Base-by-base conservation (phyloP, 2,888 invertebrate species). In the Ferdinandea cuprea region DNA sequence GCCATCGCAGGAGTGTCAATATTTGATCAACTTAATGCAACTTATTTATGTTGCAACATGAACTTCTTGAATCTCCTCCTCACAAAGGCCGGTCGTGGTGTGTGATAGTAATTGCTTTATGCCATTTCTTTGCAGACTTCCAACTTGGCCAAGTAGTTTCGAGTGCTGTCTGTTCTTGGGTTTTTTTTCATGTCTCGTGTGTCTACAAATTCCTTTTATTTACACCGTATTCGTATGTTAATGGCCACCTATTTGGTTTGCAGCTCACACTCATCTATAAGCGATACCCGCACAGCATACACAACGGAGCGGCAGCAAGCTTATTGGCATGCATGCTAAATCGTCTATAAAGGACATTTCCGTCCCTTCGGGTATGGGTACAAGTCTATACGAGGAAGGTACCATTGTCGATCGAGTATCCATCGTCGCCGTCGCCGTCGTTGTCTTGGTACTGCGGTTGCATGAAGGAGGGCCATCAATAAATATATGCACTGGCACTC, bases 201-300 rank as follows among this genome's bases (percentile, higher is more conserved):
- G 78, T 83, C 68, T 78, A 73, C 72, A 77, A 72, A 83, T 83
- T 83, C 83, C 72, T 83, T 83, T 83, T 72, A 83, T 83, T 83
- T 73, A 78, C 83, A 83, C 83, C 83, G 78, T 83, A 83, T 83
- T 83, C 83, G 83, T 83, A 83, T 83, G 83, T 83, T 83, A 83
- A 83, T 83, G 78, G 78, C 61, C 78, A 78, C 52, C 83, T 73
- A 83, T 83, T 83, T 83, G 78, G 83, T 63, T 78, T 83, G 68
- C 78, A 78, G 78, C 72, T 68, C 83, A 83, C 77, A 83, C 83
- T 78, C 72, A 56, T 58, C 80, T 65, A 56, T 58, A 21, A 56
- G 46, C 50, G 78, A 44, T 65, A 42, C 35, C 40, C 46, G 63
- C 48, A 56, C 37, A 56, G 35, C 17, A 37, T 30, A 17, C 32